Percentiles rank a stretch among this genome's conserved stretches.
Conservation (phyloP, 2,113 vertebrate species). For the Verasper variegatus region DNA sequence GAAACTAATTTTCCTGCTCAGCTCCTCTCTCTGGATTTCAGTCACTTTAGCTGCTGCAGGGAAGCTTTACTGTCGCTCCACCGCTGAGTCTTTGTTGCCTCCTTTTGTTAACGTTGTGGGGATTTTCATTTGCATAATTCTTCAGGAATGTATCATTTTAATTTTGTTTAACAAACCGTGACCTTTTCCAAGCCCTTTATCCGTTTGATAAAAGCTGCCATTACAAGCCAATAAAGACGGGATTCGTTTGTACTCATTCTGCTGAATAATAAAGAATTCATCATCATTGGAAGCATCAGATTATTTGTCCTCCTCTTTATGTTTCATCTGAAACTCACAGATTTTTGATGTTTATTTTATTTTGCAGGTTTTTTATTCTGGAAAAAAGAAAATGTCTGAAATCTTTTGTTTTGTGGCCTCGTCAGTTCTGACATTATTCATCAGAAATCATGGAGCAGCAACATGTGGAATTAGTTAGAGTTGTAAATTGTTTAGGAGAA, state of each 20-base stretch:
- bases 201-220: slow-evolving; percentile 49
- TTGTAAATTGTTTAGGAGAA: no score
- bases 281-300: slow-evolving; percentile 34
- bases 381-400: no score
- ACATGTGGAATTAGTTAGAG: no score
- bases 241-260: slow-evolving; percentile 57
- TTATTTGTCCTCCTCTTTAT: not conserved
- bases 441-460: no score
- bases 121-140: slow-evolving; percentile 79
- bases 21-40: not conserved
- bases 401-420: no score
- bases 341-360: not conserved
- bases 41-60: not conserved
- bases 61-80: slow-evolving; percentile 68
- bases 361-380: no score
- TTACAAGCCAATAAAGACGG: slow-evolving; percentile 69
- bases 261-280: slow-evolving; percentile 66
- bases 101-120: slow-evolving; percentile 72
- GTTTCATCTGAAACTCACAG: not conserved
- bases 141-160: slow-evolving; percentile 78
- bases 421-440: no score
- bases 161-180: slow-evolving; percentile 76
- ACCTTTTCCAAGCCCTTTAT: slow-evolving; percentile 65
- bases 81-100: slow-evolving; percentile 66
- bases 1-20: slow-evolving; percentile 38